phyloP scores from a whole-genome alignment of 2,797 vertebrate genomes.

The Anguilla obscura region DNA sequence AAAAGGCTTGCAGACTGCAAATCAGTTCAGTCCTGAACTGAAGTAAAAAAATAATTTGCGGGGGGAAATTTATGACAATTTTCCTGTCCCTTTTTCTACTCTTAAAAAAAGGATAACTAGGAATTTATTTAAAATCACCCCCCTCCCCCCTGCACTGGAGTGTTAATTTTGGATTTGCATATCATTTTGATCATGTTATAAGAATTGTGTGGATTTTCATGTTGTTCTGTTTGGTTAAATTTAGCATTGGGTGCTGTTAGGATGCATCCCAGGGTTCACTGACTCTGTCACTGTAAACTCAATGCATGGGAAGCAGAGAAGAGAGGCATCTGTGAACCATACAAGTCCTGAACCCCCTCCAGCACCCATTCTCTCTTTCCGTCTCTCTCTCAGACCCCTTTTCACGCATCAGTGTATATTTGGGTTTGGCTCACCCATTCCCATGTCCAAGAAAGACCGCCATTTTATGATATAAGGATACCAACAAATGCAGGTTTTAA shows the following conservation, averaged over 20 bases:
- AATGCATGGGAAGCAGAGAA: slow-evolving; percentile 48
- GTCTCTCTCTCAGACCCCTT: neutral
- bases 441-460: neutral
- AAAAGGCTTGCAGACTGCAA: neutral
- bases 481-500: neutral
- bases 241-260: slow-evolving; percentile 9
- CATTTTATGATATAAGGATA: neutral
- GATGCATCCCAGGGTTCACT: slow-evolving; percentile 46
- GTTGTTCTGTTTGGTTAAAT: neutral
- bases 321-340: slow-evolving; percentile 27
- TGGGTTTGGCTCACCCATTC: neutral
- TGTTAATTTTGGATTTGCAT: slow-evolving; percentile 12
- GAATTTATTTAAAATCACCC: neutral
- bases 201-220: neutral
- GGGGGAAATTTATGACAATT: neutral
- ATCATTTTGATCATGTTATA: neutral
- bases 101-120: neutral
- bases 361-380: neutral
- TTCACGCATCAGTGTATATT: neutral
- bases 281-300: slow-evolving; percentile 52
- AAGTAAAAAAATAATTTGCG: too few species aligned
- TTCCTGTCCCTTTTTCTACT: neutral
- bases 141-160: neutral
- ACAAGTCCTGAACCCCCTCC: neutral
- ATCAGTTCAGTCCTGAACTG: too few species aligned